These are phyloP conservation scores for Ecliptopera silaceata DNA, from an alignment of 2,888 invertebrate species.

Conservation along the genomic window DNA sequence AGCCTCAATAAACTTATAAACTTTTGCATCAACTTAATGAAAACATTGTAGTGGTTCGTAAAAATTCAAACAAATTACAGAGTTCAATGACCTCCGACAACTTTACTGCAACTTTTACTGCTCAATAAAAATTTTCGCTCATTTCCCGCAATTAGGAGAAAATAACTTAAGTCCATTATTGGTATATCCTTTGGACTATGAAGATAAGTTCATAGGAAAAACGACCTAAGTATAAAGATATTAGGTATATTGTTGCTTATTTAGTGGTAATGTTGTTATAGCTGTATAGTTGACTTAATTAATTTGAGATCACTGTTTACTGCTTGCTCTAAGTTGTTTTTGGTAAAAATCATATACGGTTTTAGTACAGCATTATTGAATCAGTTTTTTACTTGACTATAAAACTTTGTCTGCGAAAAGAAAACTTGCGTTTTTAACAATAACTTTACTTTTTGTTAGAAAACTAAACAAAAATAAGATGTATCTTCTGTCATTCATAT, in stretches of 20 bases:
- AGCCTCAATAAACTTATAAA: constrained; percentile 26
- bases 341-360: constrained; percentile 10
- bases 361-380: background rate
- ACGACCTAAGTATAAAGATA: background rate
- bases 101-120: constrained; percentile 71
- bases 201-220: constrained; percentile 13
- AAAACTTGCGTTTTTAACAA: no score
- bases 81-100: constrained; percentile 62
- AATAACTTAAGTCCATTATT: constrained; percentile 41
- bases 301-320: constrained; percentile 56
- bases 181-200: constrained; percentile 31
- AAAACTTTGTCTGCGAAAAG: no score
- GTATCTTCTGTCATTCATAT: no score
- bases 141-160: constrained; percentile 67
- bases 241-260: constrained; percentile 7
- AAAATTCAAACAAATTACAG: constrained; percentile 58
- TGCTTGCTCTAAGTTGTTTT: constrained; percentile 35
- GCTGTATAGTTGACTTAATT: constrained; percentile 57
- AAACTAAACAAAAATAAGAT: no score
- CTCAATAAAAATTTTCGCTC: constrained; percentile 71
- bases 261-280: constrained; percentile 39
- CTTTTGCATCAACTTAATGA: constrained; percentile 33
- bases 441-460: no score
- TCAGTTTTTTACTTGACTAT: background rate
- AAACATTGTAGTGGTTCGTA: constrained; percentile 46